Base-by-base conservation (phyloP, 2,797 vertebrate species). In the Cryptoprocta ferox region DNA sequence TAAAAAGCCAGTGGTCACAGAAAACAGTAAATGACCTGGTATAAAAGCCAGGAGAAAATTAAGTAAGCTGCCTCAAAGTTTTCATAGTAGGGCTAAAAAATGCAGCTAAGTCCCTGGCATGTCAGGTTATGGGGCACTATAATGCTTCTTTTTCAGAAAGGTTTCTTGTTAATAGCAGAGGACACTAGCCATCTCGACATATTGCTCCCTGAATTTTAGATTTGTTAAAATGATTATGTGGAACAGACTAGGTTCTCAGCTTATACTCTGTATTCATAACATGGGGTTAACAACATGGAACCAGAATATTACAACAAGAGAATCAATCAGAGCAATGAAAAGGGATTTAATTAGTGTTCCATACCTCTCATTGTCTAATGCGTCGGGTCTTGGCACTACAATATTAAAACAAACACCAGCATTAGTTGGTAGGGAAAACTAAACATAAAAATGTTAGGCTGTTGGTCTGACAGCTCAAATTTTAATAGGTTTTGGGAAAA, bases 341-440 rank as follows among this genome's bases (percentile, higher is more conserved):
- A 98, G 92, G 80, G 90, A 98, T 93, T 95, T 91, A 95, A 98
- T 98, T 94, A 98, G 97, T 59, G 37, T 98, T 97, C 97, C 99
- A 98, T 99, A 99, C 99, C 99, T 99, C 98, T 99, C 99, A 97
- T 98, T 99, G 98, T 99, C 99, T 98, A 98, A 98, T 93, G 99
- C 99, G 10, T 99, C 99, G 97, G 97, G 86, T 98, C 99, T 99
- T 97, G 98, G 98, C 98, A 99, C 99, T 99, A 99, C 98, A 98
- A 98, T 93, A 98, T 98, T 98, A 99, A 98, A 99, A 98, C 98
- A 98, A 99, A 98, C 98, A 98, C 95, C 95, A 98, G 96, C 82
- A 97, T 99, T 98, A 99, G 98, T 98, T 95, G 98, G 95, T 89
- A 98, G 97, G 96, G 92, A 97, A 98, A 98, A 98, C 95, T 96